Percentiles rank a stretch among this genome's conserved stretches.
phyloP scores from a whole-genome alignment of 2,888 invertebrate species.

The Meiosimyza decipiens region DNA sequence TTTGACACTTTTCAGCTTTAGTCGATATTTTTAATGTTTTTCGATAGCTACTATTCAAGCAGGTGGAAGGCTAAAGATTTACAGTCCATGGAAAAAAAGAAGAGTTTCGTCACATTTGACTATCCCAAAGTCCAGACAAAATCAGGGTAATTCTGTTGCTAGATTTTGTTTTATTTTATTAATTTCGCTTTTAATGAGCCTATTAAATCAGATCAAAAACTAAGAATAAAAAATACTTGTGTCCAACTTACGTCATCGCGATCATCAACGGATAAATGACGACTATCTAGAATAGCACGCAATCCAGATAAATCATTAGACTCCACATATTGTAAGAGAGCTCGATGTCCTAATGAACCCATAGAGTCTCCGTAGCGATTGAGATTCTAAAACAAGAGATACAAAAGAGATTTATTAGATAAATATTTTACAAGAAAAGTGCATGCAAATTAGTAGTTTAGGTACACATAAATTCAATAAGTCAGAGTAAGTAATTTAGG shows the following conservation, averaged over 20 bases:
- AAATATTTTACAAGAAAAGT: too few species aligned
- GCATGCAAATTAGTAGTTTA: too few species aligned
- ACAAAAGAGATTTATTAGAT: neutral
- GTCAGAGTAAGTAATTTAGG: too few species aligned
- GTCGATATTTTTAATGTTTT: too few species aligned
- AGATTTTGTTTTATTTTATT: constrained; percentile 20
- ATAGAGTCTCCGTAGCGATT: constrained; percentile 88
- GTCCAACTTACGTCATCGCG: constrained; percentile 79
- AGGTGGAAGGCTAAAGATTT: too few species aligned
- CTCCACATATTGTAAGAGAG: constrained; percentile 82
- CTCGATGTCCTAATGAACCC: constrained; percentile 88
- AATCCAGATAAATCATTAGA: constrained; percentile 84
- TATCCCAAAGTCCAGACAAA: neutral
- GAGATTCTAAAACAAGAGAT: constrained; percentile 74
- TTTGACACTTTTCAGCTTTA: too few species aligned
- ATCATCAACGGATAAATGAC: constrained; percentile 85
- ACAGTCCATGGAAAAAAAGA: too few species aligned
- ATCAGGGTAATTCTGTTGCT: too few species aligned
- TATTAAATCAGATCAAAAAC: too few species aligned
- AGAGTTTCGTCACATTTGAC: neutral
- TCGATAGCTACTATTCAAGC: too few species aligned
- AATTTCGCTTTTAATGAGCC: too few species aligned
- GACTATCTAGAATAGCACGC: constrained; percentile 84
- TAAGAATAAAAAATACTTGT: neutral
- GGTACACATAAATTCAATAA: too few species aligned